These are phyloP conservation scores for Pseudorhiza aurosa DNA, from an alignment of 30 jellyfish, hydroid and myxozoan genomes.

Conservation along the genomic window DNA sequence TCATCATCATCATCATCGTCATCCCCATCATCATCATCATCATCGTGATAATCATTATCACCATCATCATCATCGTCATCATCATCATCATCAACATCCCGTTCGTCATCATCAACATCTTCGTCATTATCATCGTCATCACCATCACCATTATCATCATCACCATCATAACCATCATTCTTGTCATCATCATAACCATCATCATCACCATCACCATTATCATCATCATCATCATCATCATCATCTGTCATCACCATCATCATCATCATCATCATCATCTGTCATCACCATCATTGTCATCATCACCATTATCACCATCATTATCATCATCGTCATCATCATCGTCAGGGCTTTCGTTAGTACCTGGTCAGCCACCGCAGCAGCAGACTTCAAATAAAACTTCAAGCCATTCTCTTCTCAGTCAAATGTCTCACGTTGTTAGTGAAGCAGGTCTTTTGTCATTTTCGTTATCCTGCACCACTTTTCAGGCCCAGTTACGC, in stretches of 20 bases:
- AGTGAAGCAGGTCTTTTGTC: too few relatives aligned
- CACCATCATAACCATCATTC: background rate
- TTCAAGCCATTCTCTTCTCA: too few relatives aligned
- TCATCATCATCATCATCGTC: conserved; percentile 1
- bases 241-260: too few relatives aligned
- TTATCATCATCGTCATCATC: too few relatives aligned
- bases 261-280: too few relatives aligned
- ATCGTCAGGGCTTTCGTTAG: too few relatives aligned
- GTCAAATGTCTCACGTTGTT: too few relatives aligned
- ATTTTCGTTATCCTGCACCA: too few relatives aligned
- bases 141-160: conserved; percentile 4
- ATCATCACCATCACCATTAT: background rate
- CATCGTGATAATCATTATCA: background rate
- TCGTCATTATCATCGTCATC: conserved; percentile 27
- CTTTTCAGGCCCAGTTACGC: too few relatives aligned
- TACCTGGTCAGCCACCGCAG: too few relatives aligned
- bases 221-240: background rate
- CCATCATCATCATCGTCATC: conserved; percentile 32
- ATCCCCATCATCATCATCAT: background rate
- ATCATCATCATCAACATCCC: conserved; percentile 17
- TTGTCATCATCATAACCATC: background rate
- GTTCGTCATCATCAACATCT: conserved; percentile 14
- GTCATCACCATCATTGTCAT: background rate
- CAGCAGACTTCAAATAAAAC: too few relatives aligned
- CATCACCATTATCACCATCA: background rate